phyloP scores from a whole-genome alignment of 2,113 vertebrate genomes.

The Albula glossodonta region DNA sequence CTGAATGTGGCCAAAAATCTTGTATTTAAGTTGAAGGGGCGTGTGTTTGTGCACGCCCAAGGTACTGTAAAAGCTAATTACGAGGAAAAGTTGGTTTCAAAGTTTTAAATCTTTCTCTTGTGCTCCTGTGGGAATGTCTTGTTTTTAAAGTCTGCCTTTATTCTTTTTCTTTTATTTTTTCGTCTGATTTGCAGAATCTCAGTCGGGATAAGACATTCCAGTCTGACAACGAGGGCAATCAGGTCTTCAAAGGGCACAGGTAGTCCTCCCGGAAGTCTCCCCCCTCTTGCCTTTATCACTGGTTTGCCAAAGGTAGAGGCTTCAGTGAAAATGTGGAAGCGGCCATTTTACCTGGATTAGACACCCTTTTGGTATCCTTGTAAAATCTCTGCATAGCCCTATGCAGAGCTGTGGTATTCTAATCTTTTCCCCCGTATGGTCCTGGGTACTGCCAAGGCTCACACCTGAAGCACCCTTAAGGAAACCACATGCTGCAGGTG shows the following conservation, averaged over 20 bases:
- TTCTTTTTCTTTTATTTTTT: conserved; percentile 9
- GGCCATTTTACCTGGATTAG: not conserved
- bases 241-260: conserved; percentile 92
- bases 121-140: conserved; percentile 12
- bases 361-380: not conserved
- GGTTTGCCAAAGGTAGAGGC: not conserved
- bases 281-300: not conserved
- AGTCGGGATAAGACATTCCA: conserved; percentile 85
- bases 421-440: not conserved
- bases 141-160: conserved; percentile 11
- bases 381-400: not conserved
- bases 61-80: conserved; percentile 12
- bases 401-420: not conserved
- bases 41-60: conserved; percentile 17
- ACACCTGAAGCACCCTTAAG: not conserved
- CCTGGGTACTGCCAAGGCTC: not conserved
- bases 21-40: conserved; percentile 24
- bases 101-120: not conserved
- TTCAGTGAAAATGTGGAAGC: not conserved
- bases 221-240: conserved; percentile 78
- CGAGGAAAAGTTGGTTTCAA: not conserved
- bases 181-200: conserved; percentile 64
- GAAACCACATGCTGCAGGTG: no score
- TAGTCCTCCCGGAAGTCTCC: conserved; percentile 49
- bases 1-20: conserved; percentile 22